Base-by-base conservation (phyloP, 1,140 invertebrate species). In the Drosophila sp. region DNA sequence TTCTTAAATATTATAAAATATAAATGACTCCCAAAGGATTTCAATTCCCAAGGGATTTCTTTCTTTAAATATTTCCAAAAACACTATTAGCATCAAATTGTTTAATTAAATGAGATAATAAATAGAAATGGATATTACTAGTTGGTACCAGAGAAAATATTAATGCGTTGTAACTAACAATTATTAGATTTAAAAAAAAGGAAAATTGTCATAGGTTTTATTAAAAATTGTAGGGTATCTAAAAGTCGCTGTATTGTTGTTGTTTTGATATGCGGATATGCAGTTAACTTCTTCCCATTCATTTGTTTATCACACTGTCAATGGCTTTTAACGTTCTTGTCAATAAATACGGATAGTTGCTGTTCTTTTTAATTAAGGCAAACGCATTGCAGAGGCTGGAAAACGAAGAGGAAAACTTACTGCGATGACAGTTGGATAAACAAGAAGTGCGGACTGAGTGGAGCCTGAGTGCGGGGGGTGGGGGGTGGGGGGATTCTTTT, bases 341-440 rank as follows among this genome's bases (percentile, higher is more conserved):
- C 81, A 70, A 67, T 66, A 77, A 66, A 40, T 38, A 54, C 33
- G 38, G 11, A 82, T 76, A 56, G 79, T 66, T 58, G 80, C 62
- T 68, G 66, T 77, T 86, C 76, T 82, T 85, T 85, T 80, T 85
- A 85, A 85, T 85, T 85, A 85, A 85, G 71, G 68, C 70, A 64
- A 86, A 86, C 81, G 67, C 81, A 72, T 58, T 81, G 78, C 82
- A 58, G 30, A 29, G 78, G 55, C 60, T 57, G 58, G 65, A 32
- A 56, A 74, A 44, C 11, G 8, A n/a, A 32, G 23, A 40, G 4
- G 11, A 47, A 60, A 66, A n/a, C 60, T 29, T 27, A 41, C 29
- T 29, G 40, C 68, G 60, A 67, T 68, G 56, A 64, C 76, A 64
- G 54, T 54, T 70, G 75, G 71, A 77, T 74, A 77, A 74, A 77